A percentile compares a stretch with the other conserved stretches of the same genome.
phyloP scores from a whole-genome alignment of 2,888 invertebrate species.

The Synanthedon andrenaeformis region DNA sequence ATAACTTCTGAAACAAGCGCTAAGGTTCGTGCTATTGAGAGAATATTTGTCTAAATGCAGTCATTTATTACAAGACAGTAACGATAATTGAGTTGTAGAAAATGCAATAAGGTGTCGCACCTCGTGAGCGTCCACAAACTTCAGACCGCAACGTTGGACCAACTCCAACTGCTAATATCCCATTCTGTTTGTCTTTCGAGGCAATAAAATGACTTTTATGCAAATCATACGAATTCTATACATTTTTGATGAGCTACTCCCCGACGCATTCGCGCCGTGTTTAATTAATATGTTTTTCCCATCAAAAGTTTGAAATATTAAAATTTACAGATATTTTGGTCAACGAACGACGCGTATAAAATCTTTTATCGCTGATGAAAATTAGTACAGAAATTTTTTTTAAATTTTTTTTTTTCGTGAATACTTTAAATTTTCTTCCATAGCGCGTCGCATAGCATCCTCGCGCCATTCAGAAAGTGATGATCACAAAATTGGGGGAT shows the following conservation, averaged over 20 bases:
- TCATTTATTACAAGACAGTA: background rate
- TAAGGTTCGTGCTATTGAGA: too few relatives aligned
- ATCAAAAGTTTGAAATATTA: constrained; percentile 41
- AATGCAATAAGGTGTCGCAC: constrained; percentile 1
- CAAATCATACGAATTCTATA: constrained; percentile 71
- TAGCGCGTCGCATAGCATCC: too few relatives aligned
- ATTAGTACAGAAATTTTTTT: constrained; percentile 1
- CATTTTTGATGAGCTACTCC: constrained; percentile 65
- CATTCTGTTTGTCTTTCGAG: constrained; percentile 69
- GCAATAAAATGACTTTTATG: constrained; percentile 72
- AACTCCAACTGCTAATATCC: constrained; percentile 64
- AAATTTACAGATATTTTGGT: constrained; percentile 22
- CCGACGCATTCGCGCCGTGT: constrained; percentile 44
- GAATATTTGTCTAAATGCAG: background rate
- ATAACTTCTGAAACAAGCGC: too few relatives aligned
- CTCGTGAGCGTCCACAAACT: constrained; percentile 8
- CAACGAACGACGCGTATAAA: constrained; percentile 1
- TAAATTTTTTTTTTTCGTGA: background rate
- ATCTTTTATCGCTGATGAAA: background rate
- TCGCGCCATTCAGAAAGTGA: too few relatives aligned
- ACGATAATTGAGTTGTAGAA: background rate
- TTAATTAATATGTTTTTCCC: constrained; percentile 66
- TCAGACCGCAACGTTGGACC: constrained; percentile 43
- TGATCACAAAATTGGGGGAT: too few relatives aligned
- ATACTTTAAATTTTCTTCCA: too few relatives aligned